phyloP scores from a whole-genome alignment of 1,140 invertebrate genomes.

The Leptoteleia sp. region DNA sequence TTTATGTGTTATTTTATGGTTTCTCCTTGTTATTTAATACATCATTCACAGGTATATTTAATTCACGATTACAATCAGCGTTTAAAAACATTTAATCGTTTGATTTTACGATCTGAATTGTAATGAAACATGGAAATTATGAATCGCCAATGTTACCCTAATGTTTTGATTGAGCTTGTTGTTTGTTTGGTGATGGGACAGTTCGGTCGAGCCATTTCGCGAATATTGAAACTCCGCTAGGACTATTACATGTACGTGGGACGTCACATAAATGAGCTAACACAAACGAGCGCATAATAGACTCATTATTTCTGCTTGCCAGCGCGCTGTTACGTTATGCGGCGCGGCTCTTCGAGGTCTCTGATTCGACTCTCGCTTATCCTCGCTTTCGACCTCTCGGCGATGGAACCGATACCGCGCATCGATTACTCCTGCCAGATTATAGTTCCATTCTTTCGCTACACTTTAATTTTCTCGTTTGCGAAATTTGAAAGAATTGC shows the following conservation, averaged over 20 bases:
- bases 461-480: constrained; percentile 55
- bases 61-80: no score
- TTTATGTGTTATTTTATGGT: no score
- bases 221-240: constrained; percentile 36
- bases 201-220: constrained; percentile 21
- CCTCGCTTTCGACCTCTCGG: constrained; percentile 75
- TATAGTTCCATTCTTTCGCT: constrained; percentile 46
- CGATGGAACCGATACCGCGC: constrained; percentile 71
- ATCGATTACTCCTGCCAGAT: constrained; percentile 59
- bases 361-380: constrained; percentile 77
- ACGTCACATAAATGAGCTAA: constrained; percentile 65
- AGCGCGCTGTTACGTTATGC: constrained; percentile 76
- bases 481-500: constrained; percentile 33
- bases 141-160: no score
- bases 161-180: no score
- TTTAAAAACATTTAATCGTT: no score
- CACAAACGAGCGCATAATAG: constrained; percentile 75
- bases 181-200: no score
- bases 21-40: no score
- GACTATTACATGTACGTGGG: constrained; percentile 46
- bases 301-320: constrained; percentile 78
- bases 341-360: constrained; percentile 74
- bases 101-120: no score
- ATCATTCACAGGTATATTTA: no score
- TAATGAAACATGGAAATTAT: no score